Base-by-base conservation (phyloP, 2,797 vertebrate species). In the Arrhamphus sclerolepis region DNA sequence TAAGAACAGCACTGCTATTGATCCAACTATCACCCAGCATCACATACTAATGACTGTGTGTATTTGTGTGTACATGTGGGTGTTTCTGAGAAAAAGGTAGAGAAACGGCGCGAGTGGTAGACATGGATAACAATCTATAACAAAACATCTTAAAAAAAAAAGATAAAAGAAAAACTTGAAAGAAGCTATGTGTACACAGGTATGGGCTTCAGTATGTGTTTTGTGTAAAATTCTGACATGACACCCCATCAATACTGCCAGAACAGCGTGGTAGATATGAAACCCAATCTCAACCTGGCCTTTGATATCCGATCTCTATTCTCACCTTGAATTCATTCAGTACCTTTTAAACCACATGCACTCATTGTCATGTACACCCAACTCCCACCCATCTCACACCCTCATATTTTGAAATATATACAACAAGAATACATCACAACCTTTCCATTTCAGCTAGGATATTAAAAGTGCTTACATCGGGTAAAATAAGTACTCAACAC, bases 1-100 rank as follows among this genome's bases (percentile, higher is more conserved):
- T 90, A 89, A 84, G 86, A 89, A 85, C 85, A 87, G 77, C 67
- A 79, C 69, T 59, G 69, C 51, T 87, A 88, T 87, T 51, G 86
- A 89, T 87, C 80, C 56, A 66, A 48, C 79, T 80, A 82, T 88
- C 78, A 80, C 77, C 80, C 82, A 61, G 69, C 70, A 62, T 67
- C 84, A 85, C 82, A 72, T 78, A 70, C 61, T 81, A 78, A 84
- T 82, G 78, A 80, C 46, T 51, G 38, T 55, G 47, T 80, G 56
- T 60, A 66, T 52, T 28, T 44, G 61, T 47, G 49, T 38, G 66
- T 44, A 55, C 20, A 21, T 39, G 52, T 21, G 65, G 39, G 53
- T 56, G 41, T 19, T 40, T 39, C 39, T 46, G 31, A 19, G 34
- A 39, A 5, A 24, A 18, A 40, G 38, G 34, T 39, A 9, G 11